Evolutionary conservation across 2,888 invertebrate genomes (phyloP), one percentile per base, ranked within the genome.

Genomic region (Ochropleura plecta): DNA sequence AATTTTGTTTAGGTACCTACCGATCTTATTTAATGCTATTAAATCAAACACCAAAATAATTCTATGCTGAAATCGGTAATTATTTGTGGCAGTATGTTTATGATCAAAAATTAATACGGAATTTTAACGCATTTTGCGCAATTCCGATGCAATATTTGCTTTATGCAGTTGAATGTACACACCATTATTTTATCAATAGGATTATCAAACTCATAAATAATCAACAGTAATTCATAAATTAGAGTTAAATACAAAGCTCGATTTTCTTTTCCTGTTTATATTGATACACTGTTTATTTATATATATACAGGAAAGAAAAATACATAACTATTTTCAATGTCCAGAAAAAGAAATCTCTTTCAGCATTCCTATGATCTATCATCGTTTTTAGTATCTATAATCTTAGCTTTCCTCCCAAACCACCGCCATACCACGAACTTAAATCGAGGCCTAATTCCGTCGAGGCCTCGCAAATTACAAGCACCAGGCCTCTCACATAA

Each of bases 401-500:
- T 73, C 9, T 55, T 60, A 69, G 59, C 18, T 69, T 72, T 60
- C 62, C 63, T 60, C 73, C 71, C 49, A 76, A 68, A 70, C 48
- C 60, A 60, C 55, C 30, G 63, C 71, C 70, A 80, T 73, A 82
- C 73, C 72, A 82, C 76, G 80, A 87, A 84, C 88, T 87, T 81
- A 84, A 72, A 86, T 78, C 81, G 83, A 77, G 86, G 73, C 81
- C 90, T 93, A 92, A 93, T 93, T 91, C 88, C 85, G 86, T 84
- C 88, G 88, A 89, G 88, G 88, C 84, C 88, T 90, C 91, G 88
- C 92, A 93, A 94, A 94, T 93, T 93, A 92, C 92, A 91, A 89
- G 89, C 92, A 89, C 88, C 93, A 91, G 92, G 90, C 90, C 90
- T 90, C 88, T 87, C 90, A 90, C 92, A 94, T 94, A 95, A 95